Evolutionary conservation across 1,140 invertebrate genomes (phyloP).

Genomic region (Pemphigus obesinymphae): DNA sequence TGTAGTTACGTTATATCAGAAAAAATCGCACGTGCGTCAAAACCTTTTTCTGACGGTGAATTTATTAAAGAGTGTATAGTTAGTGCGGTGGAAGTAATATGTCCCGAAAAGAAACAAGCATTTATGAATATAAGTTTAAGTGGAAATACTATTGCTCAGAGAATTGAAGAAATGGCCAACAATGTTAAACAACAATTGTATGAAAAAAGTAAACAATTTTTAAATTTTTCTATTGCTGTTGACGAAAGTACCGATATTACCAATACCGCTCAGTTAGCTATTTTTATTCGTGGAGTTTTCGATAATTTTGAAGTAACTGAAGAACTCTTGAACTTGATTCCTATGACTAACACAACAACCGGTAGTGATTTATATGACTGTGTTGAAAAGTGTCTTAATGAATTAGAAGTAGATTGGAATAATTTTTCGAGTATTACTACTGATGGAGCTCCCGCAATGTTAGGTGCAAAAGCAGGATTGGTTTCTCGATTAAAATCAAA

Average conservation of each 20-base stretch:
- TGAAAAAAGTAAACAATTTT: not conserved
- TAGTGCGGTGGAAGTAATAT: not conserved
- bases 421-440: not conserved
- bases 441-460: not conserved
- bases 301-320: not conserved
- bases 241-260: not conserved
- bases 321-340: not conserved
- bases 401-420: conserved; percentile 6
- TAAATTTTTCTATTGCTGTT: conserved; percentile 3
- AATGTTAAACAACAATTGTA: conserved; percentile 5
- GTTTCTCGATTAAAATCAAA: not conserved
- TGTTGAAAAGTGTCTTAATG: not conserved
- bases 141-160: not conserved
- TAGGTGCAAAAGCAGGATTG: not conserved
- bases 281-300: not conserved
- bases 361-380: not conserved
- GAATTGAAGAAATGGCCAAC: not conserved
- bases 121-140: not conserved
- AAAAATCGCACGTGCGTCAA: not conserved
- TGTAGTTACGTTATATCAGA: not conserved
- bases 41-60: not conserved
- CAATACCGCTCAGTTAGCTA: not conserved
- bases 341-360: not conserved
- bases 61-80: not conserved
- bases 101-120: not conserved